A percentile compares a stretch with the other conserved stretches of the same genome.
phyloP scores from a whole-genome alignment of 37 sponge, comb jelly and placozoan species.

The Oopsacas minuta region DNA sequence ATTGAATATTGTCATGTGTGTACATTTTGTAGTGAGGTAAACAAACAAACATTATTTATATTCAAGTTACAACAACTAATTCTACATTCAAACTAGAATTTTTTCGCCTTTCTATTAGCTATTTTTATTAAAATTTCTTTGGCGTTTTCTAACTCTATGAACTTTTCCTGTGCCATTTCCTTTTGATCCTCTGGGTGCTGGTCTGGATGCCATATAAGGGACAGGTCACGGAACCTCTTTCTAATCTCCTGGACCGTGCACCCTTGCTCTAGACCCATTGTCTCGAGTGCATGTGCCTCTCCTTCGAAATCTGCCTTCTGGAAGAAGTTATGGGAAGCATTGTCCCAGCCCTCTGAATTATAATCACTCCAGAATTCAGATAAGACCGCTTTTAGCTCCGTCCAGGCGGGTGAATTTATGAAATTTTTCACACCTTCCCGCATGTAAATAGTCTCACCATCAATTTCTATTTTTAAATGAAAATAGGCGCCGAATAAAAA shows the following conservation, averaged over 20 bases:
- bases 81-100: not conserved
- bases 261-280: constrained; percentile 30
- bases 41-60: no score
- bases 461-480: constrained; percentile 36
- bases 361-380: constrained; percentile 22
- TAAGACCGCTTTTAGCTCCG: constrained; percentile 32
- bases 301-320: constrained; percentile 45
- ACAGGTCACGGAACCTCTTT: constrained; percentile 33
- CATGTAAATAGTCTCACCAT: constrained; percentile 57
- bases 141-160: constrained; percentile 61
- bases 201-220: constrained; percentile 69
- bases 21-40: no score
- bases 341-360: constrained; percentile 38
- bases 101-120: constrained; percentile 24
- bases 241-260: constrained; percentile 40
- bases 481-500: not conserved
- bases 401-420: constrained; percentile 59
- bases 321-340: constrained; percentile 18
- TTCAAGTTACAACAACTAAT: not conserved
- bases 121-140: constrained; percentile 46
- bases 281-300: constrained; percentile 29
- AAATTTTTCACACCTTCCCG: constrained; percentile 55
- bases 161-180: constrained; percentile 36
- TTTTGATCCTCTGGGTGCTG: constrained; percentile 30
- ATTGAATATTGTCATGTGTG: no score